Evolutionary conservation across 2,797 vertebrate species (phyloP).

Genomic region (Acrossocheilus wenchowensis): DNA sequence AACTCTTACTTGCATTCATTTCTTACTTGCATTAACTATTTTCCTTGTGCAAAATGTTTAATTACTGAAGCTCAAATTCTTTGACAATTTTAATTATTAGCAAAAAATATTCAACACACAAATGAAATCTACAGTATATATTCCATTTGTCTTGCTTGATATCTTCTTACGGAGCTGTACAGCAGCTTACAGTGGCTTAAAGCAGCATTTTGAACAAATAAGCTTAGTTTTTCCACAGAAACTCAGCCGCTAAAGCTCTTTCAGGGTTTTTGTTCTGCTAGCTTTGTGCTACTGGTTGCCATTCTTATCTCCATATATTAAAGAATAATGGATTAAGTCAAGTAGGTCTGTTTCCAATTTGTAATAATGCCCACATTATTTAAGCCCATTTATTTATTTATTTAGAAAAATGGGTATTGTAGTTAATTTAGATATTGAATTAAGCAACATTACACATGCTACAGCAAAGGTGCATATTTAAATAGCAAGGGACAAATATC

Average conservation of each 20-base stretch:
- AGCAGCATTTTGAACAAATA: conserved; percentile 49
- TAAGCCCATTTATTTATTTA: background rate
- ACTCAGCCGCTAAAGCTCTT: conserved; percentile 30
- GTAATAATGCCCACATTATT: background rate
- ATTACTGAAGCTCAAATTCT: background rate
- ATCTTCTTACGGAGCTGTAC: conserved; percentile 36
- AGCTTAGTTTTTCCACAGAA: conserved; percentile 52
- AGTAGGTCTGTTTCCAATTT: conserved; percentile 17
- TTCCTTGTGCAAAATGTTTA: background rate
- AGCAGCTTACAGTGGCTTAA: conserved; percentile 42
- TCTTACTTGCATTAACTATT: background rate
- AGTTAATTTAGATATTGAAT: background rate
- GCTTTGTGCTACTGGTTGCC: conserved; percentile 22
- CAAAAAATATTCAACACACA: conserved; percentile 58
- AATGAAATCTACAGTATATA: background rate
- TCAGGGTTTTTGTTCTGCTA: conserved; percentile 41
- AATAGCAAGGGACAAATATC: background rate
- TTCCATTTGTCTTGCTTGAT: background rate
- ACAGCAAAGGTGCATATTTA: background rate
- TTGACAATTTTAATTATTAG: conserved; percentile 53
- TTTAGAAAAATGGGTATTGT: background rate
- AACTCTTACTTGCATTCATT: background rate
- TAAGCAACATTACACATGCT: background rate
- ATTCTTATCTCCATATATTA: conserved; percentile 22
- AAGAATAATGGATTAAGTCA: conserved; percentile 12